phyloP scores from a whole-genome alignment of 2,797 vertebrate species.

The Neosilurus mollespiculum region DNA sequence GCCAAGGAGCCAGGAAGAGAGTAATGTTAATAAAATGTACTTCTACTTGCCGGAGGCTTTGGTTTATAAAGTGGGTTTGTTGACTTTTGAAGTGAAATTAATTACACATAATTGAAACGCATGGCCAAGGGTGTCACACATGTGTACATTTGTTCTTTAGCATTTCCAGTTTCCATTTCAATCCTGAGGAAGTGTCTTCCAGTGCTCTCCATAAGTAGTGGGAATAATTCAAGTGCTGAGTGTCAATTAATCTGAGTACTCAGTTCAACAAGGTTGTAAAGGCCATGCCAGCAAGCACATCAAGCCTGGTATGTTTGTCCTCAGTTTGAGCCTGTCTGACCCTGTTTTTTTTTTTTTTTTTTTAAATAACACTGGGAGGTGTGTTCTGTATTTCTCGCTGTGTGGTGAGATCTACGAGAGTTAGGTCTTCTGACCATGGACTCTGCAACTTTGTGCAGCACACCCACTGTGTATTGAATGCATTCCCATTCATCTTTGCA shows the following conservation, averaged over 20 bases:
- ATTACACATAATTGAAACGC: neutral
- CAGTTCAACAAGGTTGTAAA: constrained; percentile 32
- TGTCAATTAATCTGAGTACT: constrained; percentile 35
- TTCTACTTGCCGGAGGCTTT: neutral
- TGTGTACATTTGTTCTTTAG: constrained; percentile 28
- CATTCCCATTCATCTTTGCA: constrained; percentile 55
- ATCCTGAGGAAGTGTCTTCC: constrained; percentile 23
- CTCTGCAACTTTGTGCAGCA: constrained; percentile 39
- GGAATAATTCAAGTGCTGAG: constrained; percentile 21
- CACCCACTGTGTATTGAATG: constrained; percentile 41
- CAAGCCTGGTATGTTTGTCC: constrained; percentile 47
- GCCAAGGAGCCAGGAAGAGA: constrained; percentile 1
- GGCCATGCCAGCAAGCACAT: constrained; percentile 51
- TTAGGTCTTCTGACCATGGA: constrained; percentile 29
- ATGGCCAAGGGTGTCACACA: neutral
- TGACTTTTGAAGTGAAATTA: constrained; percentile 19
- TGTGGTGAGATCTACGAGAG: constrained; percentile 31
- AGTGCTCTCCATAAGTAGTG: constrained; percentile 12
- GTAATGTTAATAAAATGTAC: constrained; percentile 10
- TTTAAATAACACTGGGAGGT: constrained; percentile 19
- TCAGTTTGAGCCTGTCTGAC: constrained; percentile 40
- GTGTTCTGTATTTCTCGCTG: constrained; percentile 20
- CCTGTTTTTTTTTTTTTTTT: constrained; percentile 17
- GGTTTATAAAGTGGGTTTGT: constrained; percentile 12
- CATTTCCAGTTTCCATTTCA: constrained; percentile 38